Percentiles rank a stretch among this genome's conserved stretches.
Conservation (phyloP, 2,888 invertebrate genomes). For the Idaea aversata region DNA sequence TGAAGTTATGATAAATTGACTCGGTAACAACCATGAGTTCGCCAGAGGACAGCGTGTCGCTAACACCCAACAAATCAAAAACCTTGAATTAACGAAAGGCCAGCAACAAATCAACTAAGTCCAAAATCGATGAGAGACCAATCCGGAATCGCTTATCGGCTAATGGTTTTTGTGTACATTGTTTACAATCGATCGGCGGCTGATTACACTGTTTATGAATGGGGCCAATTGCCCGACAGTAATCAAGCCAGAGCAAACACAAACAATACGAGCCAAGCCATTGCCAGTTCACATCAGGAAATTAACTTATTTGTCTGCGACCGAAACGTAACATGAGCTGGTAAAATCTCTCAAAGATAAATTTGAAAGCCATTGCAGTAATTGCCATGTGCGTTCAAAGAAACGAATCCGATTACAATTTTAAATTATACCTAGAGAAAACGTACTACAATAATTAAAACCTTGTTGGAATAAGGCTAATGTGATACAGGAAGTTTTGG, state of each 20-base stretch:
- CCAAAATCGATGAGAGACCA: conserved; percentile 34
- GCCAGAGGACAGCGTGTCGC: background rate
- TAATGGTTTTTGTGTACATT: conserved; percentile 44
- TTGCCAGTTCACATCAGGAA: conserved; percentile 29
- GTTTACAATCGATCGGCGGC: conserved; percentile 38
- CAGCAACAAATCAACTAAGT: conserved; percentile 9
- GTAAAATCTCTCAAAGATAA: conserved; percentile 21
- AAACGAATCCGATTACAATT: background rate
- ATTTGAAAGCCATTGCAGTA: conserved; percentile 10
- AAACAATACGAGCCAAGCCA: conserved; percentile 26
- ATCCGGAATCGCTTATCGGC: conserved; percentile 33
- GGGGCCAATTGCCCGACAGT: conserved; percentile 23
- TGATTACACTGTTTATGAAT: conserved; percentile 36
- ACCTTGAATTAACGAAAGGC: background rate
- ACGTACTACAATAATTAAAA: too few relatives aligned
- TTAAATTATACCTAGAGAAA: background rate
- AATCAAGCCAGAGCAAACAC: conserved; percentile 30
- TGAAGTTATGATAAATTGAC: too few relatives aligned
- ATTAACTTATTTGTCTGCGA: conserved; percentile 32
- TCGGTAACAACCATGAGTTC: too few relatives aligned
- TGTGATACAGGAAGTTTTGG: too few relatives aligned
- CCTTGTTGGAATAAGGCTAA: too few relatives aligned
- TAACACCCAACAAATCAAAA: conserved; percentile 8
- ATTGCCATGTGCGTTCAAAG: background rate
- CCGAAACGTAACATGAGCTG: conserved; percentile 21